Percentiles rank a stretch among this genome's conserved stretches.
These are phyloP conservation scores for Rafetus swinhoei DNA, from an alignment of 2,113 vertebrate genomes.

Conservation along the genomic window DNA sequence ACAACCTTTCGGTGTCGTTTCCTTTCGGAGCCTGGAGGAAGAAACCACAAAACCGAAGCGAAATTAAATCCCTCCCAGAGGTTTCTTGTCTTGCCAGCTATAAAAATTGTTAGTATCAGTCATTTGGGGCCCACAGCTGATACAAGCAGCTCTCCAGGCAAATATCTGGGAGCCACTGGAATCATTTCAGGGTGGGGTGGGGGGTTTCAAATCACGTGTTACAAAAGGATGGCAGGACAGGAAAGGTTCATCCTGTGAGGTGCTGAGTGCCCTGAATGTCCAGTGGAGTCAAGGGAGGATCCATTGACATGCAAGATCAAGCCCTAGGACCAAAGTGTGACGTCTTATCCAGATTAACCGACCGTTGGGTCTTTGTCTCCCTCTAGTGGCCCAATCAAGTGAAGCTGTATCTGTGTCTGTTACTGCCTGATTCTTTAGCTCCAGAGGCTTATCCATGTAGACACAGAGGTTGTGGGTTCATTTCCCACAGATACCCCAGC, in stretches of 20 bases:
- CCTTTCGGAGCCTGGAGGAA: slow-evolving; percentile 63
- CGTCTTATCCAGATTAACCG: background rate
- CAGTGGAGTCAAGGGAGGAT: background rate
- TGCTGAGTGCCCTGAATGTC: slow-evolving; percentile 25
- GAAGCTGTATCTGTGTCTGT: background rate
- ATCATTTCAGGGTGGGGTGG: background rate
- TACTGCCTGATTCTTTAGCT: background rate
- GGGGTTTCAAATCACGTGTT: slow-evolving; percentile 53
- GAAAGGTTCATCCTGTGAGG: slow-evolving; percentile 56
- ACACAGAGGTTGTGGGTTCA: background rate
- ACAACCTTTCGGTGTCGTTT: slow-evolving; percentile 67
- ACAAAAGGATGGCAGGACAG: slow-evolving; percentile 70
- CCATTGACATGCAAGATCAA: background rate
- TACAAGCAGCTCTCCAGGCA: slow-evolving; percentile 62
- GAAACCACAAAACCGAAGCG: slow-evolving; percentile 67
- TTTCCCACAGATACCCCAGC: background rate
- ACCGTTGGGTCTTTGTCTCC: background rate
- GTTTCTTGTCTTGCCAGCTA: slow-evolving; percentile 68
- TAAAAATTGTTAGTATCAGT: slow-evolving; percentile 73
- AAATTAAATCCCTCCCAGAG: slow-evolving; percentile 72
- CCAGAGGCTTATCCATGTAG: background rate
- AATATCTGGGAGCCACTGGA: slow-evolving; percentile 72
- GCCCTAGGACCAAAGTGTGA: background rate
- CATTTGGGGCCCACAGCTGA: slow-evolving; percentile 69
- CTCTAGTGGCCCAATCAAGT: background rate